Base-by-base conservation (phyloP, 1,140 invertebrate genomes). In the Diorhabda elongata region DNA sequence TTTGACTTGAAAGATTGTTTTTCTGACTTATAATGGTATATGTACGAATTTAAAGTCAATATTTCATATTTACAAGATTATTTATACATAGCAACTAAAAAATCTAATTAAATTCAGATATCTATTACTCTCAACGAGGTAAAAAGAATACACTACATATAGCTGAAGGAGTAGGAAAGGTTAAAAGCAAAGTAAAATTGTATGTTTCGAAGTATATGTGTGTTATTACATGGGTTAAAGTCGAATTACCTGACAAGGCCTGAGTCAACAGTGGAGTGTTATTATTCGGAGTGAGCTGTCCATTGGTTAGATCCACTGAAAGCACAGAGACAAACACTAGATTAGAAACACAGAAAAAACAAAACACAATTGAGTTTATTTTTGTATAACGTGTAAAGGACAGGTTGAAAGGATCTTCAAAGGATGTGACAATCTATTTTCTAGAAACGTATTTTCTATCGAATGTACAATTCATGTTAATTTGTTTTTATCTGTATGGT, bases 241-340 rank as follows among this genome's bases (percentile, higher is more conserved):
- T 52, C n/a, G 47, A 8, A 76, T 87, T 91, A 96, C 93, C 93
- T 93, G 93, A 96, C 83, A 95, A 89, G 77, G 93, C 93, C 86
- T 95, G 93, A 83, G 93, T 95, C 84, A 95, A 90, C 83, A 95
- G 88, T 81, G 93, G 93, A 82, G 92, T 94, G 85, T 94, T 94
- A 90, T 94, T 95, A 88, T 94, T 95, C 80, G 92, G 92, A 81
- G 93, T 95, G 81, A 94, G 89, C 87, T 95, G 93, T 84, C 93
- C 93, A 85, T 95, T 96, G 85, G 91, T 92, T 84, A 96, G 89
- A 86, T 96, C 93, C 88, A 95, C 92, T 96, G 91, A 87, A 91
- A 91, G 89, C 82, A 87, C 82, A 86, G 80, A 86, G 79, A 85
- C 82, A 73, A 52, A 79, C 62, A 75, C 67, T 65, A 75, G 70